Evolutionary conservation across 2,113 vertebrate genomes (phyloP), one percentile per base, ranked within the genome.

Genomic region (Vireo altiloquus): DNA sequence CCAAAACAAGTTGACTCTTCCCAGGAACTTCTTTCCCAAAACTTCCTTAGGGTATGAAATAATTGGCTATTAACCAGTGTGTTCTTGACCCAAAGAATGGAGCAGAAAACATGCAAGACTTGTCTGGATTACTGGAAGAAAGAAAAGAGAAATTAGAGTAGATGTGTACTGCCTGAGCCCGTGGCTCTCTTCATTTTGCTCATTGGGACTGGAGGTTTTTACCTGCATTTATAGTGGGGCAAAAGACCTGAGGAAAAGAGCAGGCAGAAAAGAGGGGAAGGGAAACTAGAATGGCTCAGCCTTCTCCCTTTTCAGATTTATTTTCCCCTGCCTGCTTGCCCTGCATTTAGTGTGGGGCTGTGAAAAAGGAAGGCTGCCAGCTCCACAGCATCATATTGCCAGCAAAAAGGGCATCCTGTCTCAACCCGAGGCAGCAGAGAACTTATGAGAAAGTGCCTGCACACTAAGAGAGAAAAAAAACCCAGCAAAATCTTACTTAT

Each of bases 11-110:
- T 35, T 90, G 63, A 69, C 39, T 95, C 39, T 83, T 86, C 90
- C 63, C 56, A 52, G 90, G 31, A 95, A 82, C 69, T 81, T 88
- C 52, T 89, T 90, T 54, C 52, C 52, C 35, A 71, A 86, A 83
- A 84, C 42, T 90, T 93, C 92, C 90, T 86, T 31, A 92, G 82
- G 90, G 82, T 42, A 93, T 72, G 74, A 96, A 94, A 95, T 94
- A 94, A 97, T 96, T 92, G 85, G 89, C 65, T 92, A 87, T 78
- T 92, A 94, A 90, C 69, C 77, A 71, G 69, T 7, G 25, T 79
- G 37, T 71, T 70, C 90, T 86, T 87, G 86, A 94, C 82, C 85
- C 80, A 90, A 93, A 71, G 94, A 93, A 75, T 12, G 12, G 72
- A 69, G 56, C 53, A 89, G 80, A 84, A 95, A 93, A 52, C 88